Conservation (phyloP, 2,113 vertebrate species). For the Eira barbara region DNA sequence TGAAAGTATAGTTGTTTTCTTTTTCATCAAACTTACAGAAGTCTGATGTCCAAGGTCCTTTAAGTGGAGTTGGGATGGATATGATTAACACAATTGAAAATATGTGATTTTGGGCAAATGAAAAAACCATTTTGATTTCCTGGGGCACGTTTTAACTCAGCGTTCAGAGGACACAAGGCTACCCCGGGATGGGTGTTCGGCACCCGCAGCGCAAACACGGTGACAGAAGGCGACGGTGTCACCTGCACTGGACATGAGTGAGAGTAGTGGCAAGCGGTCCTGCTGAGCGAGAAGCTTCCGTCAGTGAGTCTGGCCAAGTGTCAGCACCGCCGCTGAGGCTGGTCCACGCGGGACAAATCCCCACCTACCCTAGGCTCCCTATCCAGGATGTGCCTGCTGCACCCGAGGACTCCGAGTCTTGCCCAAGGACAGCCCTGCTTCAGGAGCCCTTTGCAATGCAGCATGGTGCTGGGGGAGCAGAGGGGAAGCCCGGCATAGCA, state of each 20-base stretch:
- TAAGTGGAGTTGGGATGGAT: background rate
- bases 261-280: background rate
- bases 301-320: rapidly evolving
- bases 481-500: rapidly evolving
- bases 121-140: background rate
- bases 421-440: background rate
- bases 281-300: background rate
- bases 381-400: rapidly evolving
- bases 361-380: rapidly evolving
- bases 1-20: background rate
- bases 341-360: rapidly evolving
- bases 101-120: background rate
- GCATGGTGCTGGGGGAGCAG: rapidly evolving
- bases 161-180: rapidly evolving
- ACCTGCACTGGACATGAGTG: background rate
- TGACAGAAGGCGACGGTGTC: rapidly evolving
- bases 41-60: background rate
- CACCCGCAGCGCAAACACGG: background rate
- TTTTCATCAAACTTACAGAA: background rate
- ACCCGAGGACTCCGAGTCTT: rapidly evolving
- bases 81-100: background rate
- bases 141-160: background rate
- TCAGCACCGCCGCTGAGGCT: background rate
- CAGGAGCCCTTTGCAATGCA: background rate
- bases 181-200: rapidly evolving